Evolutionary conservation across 2,113 vertebrate species (phyloP).

Genomic region (Otolemur garnettii): DNA sequence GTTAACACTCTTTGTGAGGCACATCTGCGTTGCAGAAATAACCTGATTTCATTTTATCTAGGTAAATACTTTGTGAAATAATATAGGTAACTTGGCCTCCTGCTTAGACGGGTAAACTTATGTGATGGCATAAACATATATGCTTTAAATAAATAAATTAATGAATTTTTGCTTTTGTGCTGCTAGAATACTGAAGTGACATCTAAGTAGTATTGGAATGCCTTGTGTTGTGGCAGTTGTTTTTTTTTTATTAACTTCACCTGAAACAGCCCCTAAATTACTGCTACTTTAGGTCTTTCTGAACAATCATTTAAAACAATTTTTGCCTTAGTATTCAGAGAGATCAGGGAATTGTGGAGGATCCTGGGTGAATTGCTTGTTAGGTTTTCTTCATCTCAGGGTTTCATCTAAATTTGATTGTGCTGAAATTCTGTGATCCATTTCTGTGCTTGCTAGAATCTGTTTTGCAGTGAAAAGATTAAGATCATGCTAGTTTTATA

Average conservation of each 20-base stretch:
- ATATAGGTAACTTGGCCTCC: constrained; percentile 30
- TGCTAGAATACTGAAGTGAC: constrained; percentile 51
- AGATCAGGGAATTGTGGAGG: not conserved
- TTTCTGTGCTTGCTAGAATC: constrained; percentile 59
- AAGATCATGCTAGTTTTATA: constrained; percentile 42
- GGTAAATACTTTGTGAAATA: constrained; percentile 2
- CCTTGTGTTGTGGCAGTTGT: not conserved
- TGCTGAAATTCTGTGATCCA: not conserved
- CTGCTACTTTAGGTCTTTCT: not conserved
- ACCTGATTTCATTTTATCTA: constrained; percentile 58
- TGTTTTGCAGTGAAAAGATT: constrained; percentile 55
- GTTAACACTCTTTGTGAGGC: constrained; percentile 40
- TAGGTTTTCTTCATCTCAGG: not conserved
- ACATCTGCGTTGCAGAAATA: not conserved
- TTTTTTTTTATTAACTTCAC: not conserved
- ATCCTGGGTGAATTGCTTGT: not conserved
- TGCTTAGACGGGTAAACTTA: constrained; percentile 51
- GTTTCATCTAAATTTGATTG: constrained; percentile 34
- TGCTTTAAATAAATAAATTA: constrained; percentile 54
- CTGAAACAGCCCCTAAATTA: constrained; percentile 4
- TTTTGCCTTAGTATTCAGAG: not conserved
- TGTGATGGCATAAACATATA: not conserved
- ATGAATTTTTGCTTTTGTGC: constrained; percentile 52
- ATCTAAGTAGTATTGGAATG: not conserved
- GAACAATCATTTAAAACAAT: constrained; percentile 36